Conservation (phyloP, 2,797 vertebrate genomes). For the Caiman crocodilus region DNA sequence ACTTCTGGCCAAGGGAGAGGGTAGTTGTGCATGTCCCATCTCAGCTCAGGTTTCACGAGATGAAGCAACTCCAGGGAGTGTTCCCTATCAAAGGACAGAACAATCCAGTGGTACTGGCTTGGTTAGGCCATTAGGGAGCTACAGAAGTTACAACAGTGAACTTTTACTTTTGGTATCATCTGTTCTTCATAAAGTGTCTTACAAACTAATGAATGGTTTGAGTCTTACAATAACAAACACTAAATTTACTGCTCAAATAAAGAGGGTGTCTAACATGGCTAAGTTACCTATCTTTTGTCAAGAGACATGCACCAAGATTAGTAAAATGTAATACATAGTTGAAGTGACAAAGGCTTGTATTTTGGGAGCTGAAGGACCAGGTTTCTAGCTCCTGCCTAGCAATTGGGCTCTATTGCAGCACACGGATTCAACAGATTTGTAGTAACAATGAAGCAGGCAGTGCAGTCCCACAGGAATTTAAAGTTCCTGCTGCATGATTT, state of each 20-base stretch:
- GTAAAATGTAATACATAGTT: neutral
- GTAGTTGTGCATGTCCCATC: constrained; percentile 8
- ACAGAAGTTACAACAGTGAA: neutral
- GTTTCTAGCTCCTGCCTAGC: neutral
- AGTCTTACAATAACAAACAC: neutral
- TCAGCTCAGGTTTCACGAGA: constrained; percentile 52
- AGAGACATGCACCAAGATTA: neutral
- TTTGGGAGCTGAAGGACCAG: neutral
- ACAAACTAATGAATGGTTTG: neutral
- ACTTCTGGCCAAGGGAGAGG: constrained; percentile 46
- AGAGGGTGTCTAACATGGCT: neutral
- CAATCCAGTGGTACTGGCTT: constrained; percentile 63
- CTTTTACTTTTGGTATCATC: neutral
- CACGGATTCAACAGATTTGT: neutral
- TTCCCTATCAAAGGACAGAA: constrained; percentile 60
- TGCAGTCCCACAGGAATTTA: neutral
- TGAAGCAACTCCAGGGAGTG: constrained; percentile 71
- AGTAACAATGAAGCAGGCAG: neutral
- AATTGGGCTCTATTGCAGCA: neutral
- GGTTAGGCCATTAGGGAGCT: constrained; percentile 32
- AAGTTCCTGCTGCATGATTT: neutral
- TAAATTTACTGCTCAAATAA: neutral
- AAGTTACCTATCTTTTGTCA: neutral
- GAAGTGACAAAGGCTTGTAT: neutral
- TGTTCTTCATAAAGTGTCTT: constrained; percentile 4